phyloP scores from a whole-genome alignment of 2,113 vertebrate species.

The Bos indicus region DNA sequence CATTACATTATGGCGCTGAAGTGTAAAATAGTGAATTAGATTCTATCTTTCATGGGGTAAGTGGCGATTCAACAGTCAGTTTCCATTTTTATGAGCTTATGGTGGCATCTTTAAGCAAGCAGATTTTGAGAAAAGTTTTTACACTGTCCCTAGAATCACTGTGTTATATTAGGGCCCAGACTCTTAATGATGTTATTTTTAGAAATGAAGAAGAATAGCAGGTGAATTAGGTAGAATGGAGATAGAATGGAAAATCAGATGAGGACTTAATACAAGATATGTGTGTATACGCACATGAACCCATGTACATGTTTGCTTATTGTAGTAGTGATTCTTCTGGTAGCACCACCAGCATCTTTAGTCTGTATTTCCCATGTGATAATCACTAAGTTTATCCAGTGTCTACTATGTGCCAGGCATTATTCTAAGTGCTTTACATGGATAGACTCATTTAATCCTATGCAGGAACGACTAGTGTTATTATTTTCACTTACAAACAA shows the following conservation, averaged over 20 bases:
- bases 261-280: neutral
- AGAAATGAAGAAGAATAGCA: neutral
- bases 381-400: neutral
- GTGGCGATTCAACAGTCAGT: neutral
- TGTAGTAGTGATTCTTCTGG: neutral
- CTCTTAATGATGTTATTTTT: neutral
- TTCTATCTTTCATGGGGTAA: neutral
- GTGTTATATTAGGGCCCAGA: neutral
- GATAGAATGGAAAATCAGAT: neutral
- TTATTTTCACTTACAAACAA: neutral
- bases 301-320: neutral
- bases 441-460: neutral
- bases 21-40: neutral
- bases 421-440: neutral
- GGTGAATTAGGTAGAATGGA: neutral
- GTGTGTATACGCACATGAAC: rapidly evolving
- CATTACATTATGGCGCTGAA: neutral
- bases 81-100: neutral
- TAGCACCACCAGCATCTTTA: neutral
- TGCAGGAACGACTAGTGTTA: neutral
- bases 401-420: neutral
- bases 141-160: neutral
- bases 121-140: neutral
- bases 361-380: neutral
- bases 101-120: neutral